Evolutionary conservation across 2,797 vertebrate species (phyloP).

Genomic region (Eleutherodactylus coqui): DNA sequence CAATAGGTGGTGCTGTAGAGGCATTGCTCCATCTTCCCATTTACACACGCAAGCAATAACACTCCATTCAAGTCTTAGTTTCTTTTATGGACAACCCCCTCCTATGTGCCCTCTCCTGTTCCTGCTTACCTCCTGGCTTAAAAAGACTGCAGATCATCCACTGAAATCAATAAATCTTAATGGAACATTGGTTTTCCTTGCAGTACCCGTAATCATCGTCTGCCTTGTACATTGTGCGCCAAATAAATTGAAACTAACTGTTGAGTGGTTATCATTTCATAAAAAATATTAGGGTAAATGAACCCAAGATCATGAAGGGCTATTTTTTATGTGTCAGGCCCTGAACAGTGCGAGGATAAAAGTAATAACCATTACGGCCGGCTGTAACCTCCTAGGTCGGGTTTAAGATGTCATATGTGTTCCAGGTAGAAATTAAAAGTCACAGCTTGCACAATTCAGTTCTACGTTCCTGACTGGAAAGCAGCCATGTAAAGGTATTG

Average conservation of each 20-base stretch:
- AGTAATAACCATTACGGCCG: background rate
- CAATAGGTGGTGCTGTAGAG: too few species aligned
- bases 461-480: conserved; percentile 44
- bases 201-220: background rate
- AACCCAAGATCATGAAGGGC: background rate
- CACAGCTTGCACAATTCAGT: conserved; percentile 11
- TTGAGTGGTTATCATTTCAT: background rate
- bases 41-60: too few species aligned
- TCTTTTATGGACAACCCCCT: too few species aligned
- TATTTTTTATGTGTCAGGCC: background rate
- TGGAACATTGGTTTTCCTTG: too few species aligned
- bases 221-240: background rate
- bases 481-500: conserved; percentile 46
- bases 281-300: too few species aligned
- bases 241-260: background rate
- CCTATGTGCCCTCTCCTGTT: too few species aligned
- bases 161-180: too few species aligned
- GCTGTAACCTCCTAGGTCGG: conserved; percentile 12
- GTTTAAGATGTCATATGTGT: background rate
- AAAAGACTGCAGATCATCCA: too few species aligned
- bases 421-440: background rate
- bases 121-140: too few species aligned
- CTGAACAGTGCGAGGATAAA: background rate
- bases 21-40: too few species aligned
- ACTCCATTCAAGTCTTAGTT: too few species aligned